Evolutionary conservation across 2,888 invertebrate species (phyloP), one percentile per base, ranked within the genome.

Genomic region (Cataglyphis livida): DNA sequence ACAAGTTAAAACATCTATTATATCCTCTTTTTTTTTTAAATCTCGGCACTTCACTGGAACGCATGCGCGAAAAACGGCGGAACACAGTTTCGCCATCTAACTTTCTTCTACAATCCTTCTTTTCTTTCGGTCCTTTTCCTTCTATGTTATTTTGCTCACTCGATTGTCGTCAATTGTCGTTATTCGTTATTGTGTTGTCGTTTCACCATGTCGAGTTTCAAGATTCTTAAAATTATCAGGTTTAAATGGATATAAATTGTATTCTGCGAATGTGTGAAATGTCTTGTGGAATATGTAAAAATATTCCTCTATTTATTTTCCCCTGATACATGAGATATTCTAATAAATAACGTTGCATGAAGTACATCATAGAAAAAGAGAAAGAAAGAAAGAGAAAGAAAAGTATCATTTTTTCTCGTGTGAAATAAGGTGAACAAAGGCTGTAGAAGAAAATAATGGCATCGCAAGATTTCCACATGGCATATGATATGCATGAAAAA

Each of bases 381-480:
- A 51, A 7, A 51, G n/a, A 51, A n/a, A n/a, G 3, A 51, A 7
- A 7, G 3, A 51, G 6, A 51, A n/a, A 51, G n/a, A n/a, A 51
- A n/a, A n/a, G 4, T 9, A 6, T 48, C 35, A 18, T 0, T 12
- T 48, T 64, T 57, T 4, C 3, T 59, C 5, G 21, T n/a, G 73
- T 18, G 32, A 3, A 10, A 64, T 21, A 9, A 48, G 12, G n/a
- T n/a, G 51, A 10, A 64, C 48, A 35, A 18, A 25, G 25, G 18
- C 4, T 71, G 21, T 35, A 6, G n/a, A 21, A 71, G 38, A 32
- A n/a, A 32, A 18, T 1, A 35, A 75, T 75, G 74, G 15, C 65
- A 51, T 81, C 81, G 18, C 79, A 35, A 6, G 91, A 92, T 73
- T 84, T 86, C 38, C 71, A 89, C 21, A 12, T 92, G 7, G 87